Evolutionary conservation across 2,797 vertebrate species (phyloP).

Genomic region (Sebastes elongatus): DNA sequence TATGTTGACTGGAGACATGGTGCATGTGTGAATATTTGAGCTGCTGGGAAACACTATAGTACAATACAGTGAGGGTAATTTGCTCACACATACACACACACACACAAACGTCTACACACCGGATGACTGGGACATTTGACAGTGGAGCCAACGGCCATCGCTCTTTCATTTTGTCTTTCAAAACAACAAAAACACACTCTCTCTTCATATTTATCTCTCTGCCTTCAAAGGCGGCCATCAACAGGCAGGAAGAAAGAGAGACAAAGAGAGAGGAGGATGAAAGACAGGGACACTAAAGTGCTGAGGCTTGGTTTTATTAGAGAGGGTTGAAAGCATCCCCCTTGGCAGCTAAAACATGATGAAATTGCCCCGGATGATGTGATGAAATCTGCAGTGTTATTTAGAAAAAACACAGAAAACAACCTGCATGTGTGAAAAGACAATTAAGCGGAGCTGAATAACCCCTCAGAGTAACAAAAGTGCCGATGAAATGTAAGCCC

Average conservation of each 20-base stretch:
- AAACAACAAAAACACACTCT: conserved; percentile 54
- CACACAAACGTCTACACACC: not conserved
- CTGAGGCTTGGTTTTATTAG: conserved; percentile 60
- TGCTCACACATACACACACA: not conserved
- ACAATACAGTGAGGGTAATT: not conserved
- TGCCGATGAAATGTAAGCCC: not conserved
- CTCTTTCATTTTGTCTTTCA: conserved; percentile 56
- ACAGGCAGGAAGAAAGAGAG: conserved; percentile 56
- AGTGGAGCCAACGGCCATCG: conserved; percentile 21
- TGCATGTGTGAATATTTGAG: not conserved
- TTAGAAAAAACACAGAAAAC: conserved; percentile 58
- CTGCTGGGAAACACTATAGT: not conserved
- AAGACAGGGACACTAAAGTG: conserved; percentile 57
- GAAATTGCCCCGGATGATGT: conserved; percentile 56
- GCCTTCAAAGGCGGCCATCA: conserved; percentile 62
- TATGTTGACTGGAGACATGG: not conserved
- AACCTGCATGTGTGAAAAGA: conserved; percentile 18
- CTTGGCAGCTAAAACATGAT: conserved; percentile 61
- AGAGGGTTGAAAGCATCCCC: conserved; percentile 58
- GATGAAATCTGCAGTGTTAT: conserved; percentile 57
- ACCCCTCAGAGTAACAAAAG: not conserved
- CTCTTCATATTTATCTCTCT: conserved; percentile 43
- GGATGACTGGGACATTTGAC: conserved; percentile 22
- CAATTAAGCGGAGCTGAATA: not conserved
- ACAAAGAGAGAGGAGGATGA: conserved; percentile 60